Evolutionary conservation across 2,797 vertebrate genomes (phyloP).

Genomic region (Chlorospingus flavigularis): DNA sequence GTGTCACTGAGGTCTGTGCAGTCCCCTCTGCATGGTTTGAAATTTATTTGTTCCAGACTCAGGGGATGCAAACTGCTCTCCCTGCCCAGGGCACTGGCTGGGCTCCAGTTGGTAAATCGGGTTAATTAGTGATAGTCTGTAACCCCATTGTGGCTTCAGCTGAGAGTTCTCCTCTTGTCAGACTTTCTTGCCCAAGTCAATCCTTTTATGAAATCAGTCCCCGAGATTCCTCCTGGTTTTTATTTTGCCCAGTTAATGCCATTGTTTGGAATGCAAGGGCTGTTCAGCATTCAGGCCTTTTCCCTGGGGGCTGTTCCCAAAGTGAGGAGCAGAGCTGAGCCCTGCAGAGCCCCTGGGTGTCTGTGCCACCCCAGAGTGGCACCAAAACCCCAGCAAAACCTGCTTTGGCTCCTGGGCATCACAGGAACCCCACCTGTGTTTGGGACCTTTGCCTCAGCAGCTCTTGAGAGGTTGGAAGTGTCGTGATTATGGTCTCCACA

Average conservation of each 20-base stretch:
- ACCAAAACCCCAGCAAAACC: neutral
- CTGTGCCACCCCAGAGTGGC: neutral
- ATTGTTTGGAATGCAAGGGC: neutral
- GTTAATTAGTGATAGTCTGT: conserved; percentile 38
- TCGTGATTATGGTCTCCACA: neutral
- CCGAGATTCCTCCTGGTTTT: neutral
- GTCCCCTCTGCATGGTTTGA: neutral
- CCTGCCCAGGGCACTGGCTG: neutral
- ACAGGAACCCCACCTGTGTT: neutral
- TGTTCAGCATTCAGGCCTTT: neutral
- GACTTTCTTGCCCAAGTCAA: neutral
- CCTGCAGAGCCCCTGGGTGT: neutral
- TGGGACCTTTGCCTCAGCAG: neutral
- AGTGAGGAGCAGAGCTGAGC: neutral
- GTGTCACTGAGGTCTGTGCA: neutral
- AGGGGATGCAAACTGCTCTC: neutral
- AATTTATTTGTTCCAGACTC: neutral
- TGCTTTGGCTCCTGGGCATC: neutral
- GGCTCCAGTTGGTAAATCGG: conserved; percentile 15
- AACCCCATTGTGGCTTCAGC: neutral
- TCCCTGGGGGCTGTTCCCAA: neutral
- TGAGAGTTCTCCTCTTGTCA: neutral
- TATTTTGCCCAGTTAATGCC: neutral
- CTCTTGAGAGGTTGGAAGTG: neutral
- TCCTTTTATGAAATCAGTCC: neutral